These are phyloP conservation scores for Steinernema carpocapsae DNA, from an alignment of 2,888 invertebrate genomes.

Conservation along the genomic window DNA sequence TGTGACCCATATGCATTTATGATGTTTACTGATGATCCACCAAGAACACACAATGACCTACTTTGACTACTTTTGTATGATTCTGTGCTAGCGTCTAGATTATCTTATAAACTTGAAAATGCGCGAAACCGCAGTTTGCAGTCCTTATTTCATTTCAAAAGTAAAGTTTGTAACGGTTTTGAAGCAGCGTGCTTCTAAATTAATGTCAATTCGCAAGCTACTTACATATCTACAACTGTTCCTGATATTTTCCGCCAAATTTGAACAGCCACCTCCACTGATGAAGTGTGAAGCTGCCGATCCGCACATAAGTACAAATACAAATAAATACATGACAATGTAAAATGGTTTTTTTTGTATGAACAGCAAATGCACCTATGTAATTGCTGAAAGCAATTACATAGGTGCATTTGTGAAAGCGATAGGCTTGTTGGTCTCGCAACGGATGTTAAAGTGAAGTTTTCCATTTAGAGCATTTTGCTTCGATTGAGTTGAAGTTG, in stretches of 20 bases:
- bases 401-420: too few species aligned
- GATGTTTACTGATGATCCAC: slow-evolving; percentile 65
- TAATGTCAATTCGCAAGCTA: background rate
- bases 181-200: too few species aligned
- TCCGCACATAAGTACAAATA: slow-evolving; percentile 34
- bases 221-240: slow-evolving; percentile 60
- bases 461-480: background rate
- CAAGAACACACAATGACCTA: slow-evolving; percentile 49
- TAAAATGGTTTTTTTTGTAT: background rate
- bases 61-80: too few species aligned
- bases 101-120: too few species aligned
- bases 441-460: background rate
- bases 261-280: slow-evolving; percentile 61
- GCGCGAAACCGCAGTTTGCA: too few species aligned
- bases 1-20: slow-evolving; percentile 54
- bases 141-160: background rate
- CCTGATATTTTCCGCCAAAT: slow-evolving; percentile 62
- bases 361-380: background rate
- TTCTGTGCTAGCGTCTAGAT: slow-evolving; percentile 36
- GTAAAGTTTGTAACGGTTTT: background rate
- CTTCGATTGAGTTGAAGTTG: background rate
- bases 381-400: background rate
- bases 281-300: slow-evolving; percentile 49
- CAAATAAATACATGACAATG: too few species aligned
- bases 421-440: slow-evolving; percentile 8